These are phyloP conservation scores for Nyctibius bracteatus DNA, from an alignment of 2,113 vertebrate genomes.

Conservation along the genomic window DNA sequence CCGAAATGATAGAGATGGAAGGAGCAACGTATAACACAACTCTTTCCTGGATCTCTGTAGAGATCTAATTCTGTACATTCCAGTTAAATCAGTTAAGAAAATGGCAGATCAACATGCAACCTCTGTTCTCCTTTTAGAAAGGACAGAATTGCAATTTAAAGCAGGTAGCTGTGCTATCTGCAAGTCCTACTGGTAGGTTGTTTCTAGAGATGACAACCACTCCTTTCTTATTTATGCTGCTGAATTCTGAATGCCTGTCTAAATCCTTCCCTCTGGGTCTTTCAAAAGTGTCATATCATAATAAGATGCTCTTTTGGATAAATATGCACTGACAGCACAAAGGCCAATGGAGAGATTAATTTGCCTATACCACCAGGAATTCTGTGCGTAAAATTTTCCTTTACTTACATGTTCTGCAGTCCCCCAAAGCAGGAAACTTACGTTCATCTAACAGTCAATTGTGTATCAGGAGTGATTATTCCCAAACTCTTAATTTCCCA, in stretches of 20 bases:
- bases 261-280: not conserved
- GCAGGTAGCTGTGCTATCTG: not conserved
- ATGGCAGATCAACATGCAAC: not conserved
- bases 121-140: not conserved
- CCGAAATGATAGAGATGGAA: not conserved
- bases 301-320: slow-evolving; percentile 12
- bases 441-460: not conserved
- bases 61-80: not conserved
- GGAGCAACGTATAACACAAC: not conserved
- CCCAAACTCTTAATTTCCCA: not conserved
- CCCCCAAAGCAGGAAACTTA: not conserved
- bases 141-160: not conserved
- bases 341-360: not conserved
- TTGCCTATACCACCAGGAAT: not conserved
- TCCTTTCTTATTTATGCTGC: not conserved
- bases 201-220: not conserved
- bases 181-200: not conserved
- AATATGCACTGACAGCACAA: slow-evolving; percentile 23
- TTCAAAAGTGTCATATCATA: not conserved
- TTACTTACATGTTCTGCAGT: not conserved
- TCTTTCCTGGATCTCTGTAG: not conserved
- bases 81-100: not conserved
- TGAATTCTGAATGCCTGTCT: not conserved
- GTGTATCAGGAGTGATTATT: not conserved
- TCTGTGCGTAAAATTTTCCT: not conserved